Conservation (phyloP, 2,797 vertebrate genomes). For the Morelia viridis region DNA sequence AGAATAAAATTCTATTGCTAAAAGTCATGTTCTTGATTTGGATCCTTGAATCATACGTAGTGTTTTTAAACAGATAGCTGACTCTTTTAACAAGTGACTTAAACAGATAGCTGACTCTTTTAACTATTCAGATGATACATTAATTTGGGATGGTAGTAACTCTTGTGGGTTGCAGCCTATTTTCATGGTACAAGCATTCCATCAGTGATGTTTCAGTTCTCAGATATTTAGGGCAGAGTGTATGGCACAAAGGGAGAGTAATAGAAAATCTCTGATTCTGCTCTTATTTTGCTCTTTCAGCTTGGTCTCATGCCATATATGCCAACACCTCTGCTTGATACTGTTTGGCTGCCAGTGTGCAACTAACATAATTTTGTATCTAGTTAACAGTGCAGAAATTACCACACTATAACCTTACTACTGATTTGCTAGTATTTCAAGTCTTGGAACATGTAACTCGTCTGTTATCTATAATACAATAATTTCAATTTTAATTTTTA, state of each 20-base stretch:
- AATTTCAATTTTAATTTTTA: conserved; percentile 22
- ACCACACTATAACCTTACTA: neutral
- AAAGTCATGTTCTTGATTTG: neutral
- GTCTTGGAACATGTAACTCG: neutral
- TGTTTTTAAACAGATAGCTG: neutral
- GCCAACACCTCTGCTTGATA: neutral
- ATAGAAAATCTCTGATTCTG: neutral
- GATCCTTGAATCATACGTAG: neutral
- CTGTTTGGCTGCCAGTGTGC: neutral
- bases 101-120: neutral
- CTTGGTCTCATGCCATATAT: neutral
- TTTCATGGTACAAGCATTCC: neutral
- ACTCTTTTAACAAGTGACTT: neutral
- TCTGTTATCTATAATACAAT: neutral
- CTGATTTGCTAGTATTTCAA: neutral
- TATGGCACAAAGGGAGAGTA: neutral
- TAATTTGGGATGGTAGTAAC: neutral
- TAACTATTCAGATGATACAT: neutral
- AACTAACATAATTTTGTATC: neutral
- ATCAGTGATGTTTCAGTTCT: neutral
- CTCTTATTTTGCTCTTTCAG: neutral
- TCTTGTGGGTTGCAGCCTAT: neutral
- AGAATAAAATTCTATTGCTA: neutral
- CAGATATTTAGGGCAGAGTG: neutral
- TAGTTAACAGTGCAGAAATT: neutral